Base-by-base conservation (phyloP, 2,797 vertebrate species). In the Coregonus sp. region DNA sequence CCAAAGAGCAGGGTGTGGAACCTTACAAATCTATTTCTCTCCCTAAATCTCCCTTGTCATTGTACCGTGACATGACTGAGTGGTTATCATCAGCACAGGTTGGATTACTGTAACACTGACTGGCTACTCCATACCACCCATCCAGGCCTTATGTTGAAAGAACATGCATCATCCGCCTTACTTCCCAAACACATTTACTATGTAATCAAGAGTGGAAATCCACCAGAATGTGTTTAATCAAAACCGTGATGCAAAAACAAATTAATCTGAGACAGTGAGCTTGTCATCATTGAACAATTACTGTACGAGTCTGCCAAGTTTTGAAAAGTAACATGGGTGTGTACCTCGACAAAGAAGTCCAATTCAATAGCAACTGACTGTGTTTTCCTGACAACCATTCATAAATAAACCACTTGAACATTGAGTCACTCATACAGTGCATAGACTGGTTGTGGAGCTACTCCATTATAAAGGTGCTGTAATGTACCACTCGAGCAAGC, bases 341-440 rank as follows among this genome's bases (percentile, higher is more conserved):
- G 88, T 61, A 37, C 33, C 52, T 54, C 12, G 37, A 54, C 70
- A 83, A 87, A 78, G 77, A 86, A 52, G 51, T 85, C 75, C 29
- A 37, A 76, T 84, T 84, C 81, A 78, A 81, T 85, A 86, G 84
- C 84, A 77, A 71, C 78, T 47, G 82, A 82, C 88, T 90, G 40
- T 92, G 91, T 93, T 92, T 92, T 90, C 91, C 89, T 92, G 92
- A 88, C 91, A 91, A 94, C 92, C 85, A 77, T 80, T 84, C 81
- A 87, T 85, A 92, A 92, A 92, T 85, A 92, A 89, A 92, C 86
- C 81, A 72, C 79, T 83, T 72, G 33, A 77, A 76, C 86, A 80
- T 69, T 89, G 89, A 92, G 84, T 92, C 87, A 89, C 77, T 61
- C 82, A 74, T 31, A 6, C 35, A 11, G 40, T 47, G 40, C 2